These are phyloP conservation scores for Eunapius fragilis DNA, from an alignment of 37 sponge, comb jelly and placozoan genomes.

Conservation along the genomic window DNA sequence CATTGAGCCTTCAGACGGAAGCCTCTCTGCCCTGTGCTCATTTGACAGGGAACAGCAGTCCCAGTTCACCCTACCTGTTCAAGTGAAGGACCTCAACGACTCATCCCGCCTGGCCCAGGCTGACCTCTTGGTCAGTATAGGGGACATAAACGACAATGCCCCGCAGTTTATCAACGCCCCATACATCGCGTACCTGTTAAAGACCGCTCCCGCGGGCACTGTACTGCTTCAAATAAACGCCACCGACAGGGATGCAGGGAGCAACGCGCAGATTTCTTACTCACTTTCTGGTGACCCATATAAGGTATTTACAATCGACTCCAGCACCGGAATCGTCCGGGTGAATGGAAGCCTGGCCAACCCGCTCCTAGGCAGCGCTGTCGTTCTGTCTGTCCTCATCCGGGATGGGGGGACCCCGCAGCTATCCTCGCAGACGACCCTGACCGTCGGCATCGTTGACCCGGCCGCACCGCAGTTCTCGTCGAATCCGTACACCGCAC, in stretches of 20 bases:
- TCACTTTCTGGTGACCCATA: slow-evolving; percentile 22
- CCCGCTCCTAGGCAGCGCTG: slow-evolving; percentile 1
- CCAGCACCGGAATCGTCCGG: slow-evolving; percentile 43
- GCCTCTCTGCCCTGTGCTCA: not conserved
- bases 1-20: slow-evolving; percentile 30
- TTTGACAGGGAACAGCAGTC: slow-evolving; percentile 53
- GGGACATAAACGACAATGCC: slow-evolving; percentile 68
- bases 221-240: slow-evolving; percentile 31
- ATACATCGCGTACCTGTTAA: slow-evolving; percentile 11
- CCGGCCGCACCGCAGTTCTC: slow-evolving; percentile 71
- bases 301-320: slow-evolving; percentile 46
- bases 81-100: slow-evolving; percentile 38
- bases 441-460: slow-evolving; percentile 48
- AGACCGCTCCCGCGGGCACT: not conserved
- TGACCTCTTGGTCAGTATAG: slow-evolving; percentile 28
- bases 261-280: slow-evolving; percentile 36
- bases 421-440: slow-evolving; percentile 11
- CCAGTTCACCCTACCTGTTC: slow-evolving; percentile 35
- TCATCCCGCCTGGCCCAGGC: slow-evolving; percentile 33
- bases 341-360: not conserved
- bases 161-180: slow-evolving; percentile 31
- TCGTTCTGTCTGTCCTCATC: slow-evolving; percentile 39
- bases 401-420: slow-evolving; percentile 54
- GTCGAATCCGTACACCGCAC: slow-evolving; percentile 29
- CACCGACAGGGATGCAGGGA: slow-evolving; percentile 46